Percentiles rank a stretch among this genome's conserved stretches.
Conservation (phyloP, 2,113 vertebrate species). For the Oxygymnocypris stewartii region DNA sequence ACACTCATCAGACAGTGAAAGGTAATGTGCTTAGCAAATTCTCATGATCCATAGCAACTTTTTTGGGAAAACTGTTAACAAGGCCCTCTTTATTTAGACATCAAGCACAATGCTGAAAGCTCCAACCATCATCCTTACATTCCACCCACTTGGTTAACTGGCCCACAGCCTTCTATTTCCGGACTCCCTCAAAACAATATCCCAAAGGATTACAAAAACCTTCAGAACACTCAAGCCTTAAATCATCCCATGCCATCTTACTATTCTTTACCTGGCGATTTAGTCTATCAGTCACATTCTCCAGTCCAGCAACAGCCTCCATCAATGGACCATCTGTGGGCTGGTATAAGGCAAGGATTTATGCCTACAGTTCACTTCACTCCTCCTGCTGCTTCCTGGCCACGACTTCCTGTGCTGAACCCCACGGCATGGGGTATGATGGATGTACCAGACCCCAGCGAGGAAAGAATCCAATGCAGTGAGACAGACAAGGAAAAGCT, state of each 20-base stretch:
- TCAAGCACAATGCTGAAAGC: slow-evolving; percentile 41
- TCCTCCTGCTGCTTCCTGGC: slow-evolving; percentile 43
- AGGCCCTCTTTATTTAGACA: not conserved
- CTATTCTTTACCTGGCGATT: slow-evolving; percentile 7
- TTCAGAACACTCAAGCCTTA: slow-evolving; percentile 41
- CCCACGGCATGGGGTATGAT: slow-evolving; percentile 30
- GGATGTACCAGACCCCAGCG: not conserved
- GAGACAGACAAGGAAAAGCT: not conserved
- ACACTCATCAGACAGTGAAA: slow-evolving; percentile 26
- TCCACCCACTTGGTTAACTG: slow-evolving; percentile 57
- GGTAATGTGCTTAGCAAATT: slow-evolving; percentile 37
- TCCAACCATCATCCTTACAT: slow-evolving; percentile 17
- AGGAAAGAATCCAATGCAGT: not conserved
- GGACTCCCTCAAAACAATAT: slow-evolving; percentile 30
- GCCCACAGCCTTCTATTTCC: slow-evolving; percentile 2
- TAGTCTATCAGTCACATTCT: slow-evolving; percentile 26
- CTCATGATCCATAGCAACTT: not conserved
- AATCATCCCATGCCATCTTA: slow-evolving; percentile 28
- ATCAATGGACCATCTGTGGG: slow-evolving; percentile 20
- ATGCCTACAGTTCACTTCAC: slow-evolving; percentile 17
- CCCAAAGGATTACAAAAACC: slow-evolving; percentile 30
- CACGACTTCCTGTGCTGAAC: slow-evolving; percentile 44
- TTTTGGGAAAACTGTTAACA: not conserved
- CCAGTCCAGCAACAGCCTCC: slow-evolving; percentile 34
- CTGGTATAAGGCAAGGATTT: slow-evolving; percentile 22